phyloP scores from a whole-genome alignment of 2,888 invertebrate species.

The Germaria angustata region DNA sequence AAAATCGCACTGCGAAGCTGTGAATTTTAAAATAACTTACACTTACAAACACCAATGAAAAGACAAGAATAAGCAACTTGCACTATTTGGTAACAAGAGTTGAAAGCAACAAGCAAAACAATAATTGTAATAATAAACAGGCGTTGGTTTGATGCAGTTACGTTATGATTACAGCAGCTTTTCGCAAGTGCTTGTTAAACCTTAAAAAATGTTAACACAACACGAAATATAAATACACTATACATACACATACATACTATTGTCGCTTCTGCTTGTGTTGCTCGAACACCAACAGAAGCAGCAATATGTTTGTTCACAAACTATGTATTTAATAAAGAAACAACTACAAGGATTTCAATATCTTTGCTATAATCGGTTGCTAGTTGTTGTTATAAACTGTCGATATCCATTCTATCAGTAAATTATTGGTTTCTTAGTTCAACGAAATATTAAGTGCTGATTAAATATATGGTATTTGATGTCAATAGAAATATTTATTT shows the following conservation, averaged over 20 bases:
- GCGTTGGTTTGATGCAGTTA: constrained; percentile 63
- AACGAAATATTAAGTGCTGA: constrained; percentile 15
- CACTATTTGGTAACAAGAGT: constrained; percentile 38
- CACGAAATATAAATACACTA: constrained; percentile 43
- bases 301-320: neutral
- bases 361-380: constrained; percentile 44
- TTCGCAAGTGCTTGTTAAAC: constrained; percentile 62
- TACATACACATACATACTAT: neutral
- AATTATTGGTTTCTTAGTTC: constrained; percentile 13
- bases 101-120: constrained; percentile 21
- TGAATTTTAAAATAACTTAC: constrained; percentile 65
- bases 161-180: constrained; percentile 61
- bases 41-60: neutral
- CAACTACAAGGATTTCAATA: neutral
- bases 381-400: constrained; percentile 43
- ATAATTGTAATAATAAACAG: constrained; percentile 51
- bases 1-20: constrained; percentile 70
- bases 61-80: neutral
- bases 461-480: neutral
- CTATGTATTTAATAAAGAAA: neutral
- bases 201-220: constrained; percentile 66
- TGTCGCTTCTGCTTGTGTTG: constrained; percentile 22
- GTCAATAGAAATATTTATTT: neutral
- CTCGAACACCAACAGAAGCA: neutral
- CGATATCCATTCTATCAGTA: constrained; percentile 54